Evolutionary conservation across 2,888 invertebrate genomes (phyloP).

Genomic region (Eurois occulta): DNA sequence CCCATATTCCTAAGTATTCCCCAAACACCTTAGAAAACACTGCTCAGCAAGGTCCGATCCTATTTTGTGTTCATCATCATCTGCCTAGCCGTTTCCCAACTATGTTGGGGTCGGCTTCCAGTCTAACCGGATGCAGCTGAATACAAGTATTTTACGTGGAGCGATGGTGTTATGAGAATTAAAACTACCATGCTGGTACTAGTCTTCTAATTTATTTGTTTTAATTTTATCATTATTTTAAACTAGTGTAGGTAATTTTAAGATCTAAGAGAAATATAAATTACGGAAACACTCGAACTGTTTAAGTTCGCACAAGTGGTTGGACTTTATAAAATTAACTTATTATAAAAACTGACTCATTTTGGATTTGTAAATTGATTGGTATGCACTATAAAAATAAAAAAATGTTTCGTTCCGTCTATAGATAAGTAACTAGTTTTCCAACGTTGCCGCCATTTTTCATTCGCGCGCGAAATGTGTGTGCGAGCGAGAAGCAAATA

Average conservation of each 20-base stretch:
- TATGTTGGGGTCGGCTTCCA: no score
- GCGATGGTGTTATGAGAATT: no score
- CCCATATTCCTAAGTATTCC: no score
- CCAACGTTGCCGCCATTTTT: neutral
- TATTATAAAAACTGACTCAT: neutral
- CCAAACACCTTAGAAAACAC: no score
- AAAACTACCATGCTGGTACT: no score
- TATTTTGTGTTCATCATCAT: no score
- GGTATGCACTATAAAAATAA: neutral
- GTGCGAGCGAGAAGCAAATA: constrained; percentile 19
- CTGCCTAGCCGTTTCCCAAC: no score
- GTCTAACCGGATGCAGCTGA: no score
- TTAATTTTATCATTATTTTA: neutral
- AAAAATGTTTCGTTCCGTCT: neutral
- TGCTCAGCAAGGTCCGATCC: no score
- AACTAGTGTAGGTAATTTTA: no score
- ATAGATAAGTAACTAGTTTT: neutral
- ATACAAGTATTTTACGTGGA: no score
- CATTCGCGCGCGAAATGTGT: neutral
- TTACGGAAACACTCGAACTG: neutral
- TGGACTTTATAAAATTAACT: neutral
- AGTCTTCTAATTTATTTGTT: neutral
- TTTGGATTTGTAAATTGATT: neutral
- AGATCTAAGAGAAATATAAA: neutral
- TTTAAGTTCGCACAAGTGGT: neutral